phyloP scores from a whole-genome alignment of 2,797 vertebrate species.

The Miichthys miiuy region DNA sequence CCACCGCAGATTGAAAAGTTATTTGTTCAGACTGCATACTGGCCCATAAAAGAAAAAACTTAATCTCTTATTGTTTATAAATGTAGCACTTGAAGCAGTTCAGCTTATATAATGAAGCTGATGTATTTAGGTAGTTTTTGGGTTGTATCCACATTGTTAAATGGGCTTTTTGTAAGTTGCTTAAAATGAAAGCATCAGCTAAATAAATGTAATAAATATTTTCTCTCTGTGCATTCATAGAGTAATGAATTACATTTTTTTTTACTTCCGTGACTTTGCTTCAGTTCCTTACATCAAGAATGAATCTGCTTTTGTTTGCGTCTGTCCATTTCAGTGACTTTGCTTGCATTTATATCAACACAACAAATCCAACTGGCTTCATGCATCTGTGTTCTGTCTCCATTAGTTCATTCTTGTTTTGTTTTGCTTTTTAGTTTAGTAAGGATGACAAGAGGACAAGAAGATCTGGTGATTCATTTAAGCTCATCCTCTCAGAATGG shows the following conservation, averaged over 20 bases:
- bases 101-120: too few species aligned
- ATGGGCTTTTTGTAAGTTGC: too few species aligned
- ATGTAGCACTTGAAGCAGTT: too few species aligned
- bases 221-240: slow-evolving; percentile 1
- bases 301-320: background rate
- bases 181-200: too few species aligned
- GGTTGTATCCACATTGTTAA: too few species aligned
- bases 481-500: background rate
- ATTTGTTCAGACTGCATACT: too few species aligned
- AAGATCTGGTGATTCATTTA: background rate
- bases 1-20: too few species aligned
- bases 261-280: background rate
- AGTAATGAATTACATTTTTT: background rate
- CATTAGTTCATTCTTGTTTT: background rate
- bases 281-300: background rate
- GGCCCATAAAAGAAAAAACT: too few species aligned
- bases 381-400: background rate
- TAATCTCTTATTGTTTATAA: too few species aligned
- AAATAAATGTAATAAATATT: background rate
- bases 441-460: background rate
- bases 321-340: background rate
- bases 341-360: background rate
- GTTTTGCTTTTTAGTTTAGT: background rate
- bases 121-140: too few species aligned
- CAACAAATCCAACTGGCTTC: background rate